Evolutionary conservation across 2,113 vertebrate species (phyloP).

Genomic region (Procavia capensis): DNA sequence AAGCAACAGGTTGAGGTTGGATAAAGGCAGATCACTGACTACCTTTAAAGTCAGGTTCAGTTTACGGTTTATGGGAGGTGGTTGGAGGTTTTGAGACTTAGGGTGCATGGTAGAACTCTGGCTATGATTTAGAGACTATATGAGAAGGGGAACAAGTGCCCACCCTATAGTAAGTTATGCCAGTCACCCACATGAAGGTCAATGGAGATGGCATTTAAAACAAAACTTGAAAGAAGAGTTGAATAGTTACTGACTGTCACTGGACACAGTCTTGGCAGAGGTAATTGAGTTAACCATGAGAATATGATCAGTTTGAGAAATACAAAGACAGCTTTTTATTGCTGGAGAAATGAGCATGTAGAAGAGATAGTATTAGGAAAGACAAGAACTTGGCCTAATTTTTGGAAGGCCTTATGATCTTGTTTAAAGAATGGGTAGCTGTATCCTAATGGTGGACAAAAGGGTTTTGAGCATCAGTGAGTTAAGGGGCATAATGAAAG

Average conservation of each 20-base stretch:
- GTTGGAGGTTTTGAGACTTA: not conserved
- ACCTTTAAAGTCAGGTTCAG: not conserved
- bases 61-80: not conserved
- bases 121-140: not conserved
- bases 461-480: not conserved
- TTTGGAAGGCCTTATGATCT: not conserved
- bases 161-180: rapidly evolving
- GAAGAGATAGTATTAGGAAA: not conserved
- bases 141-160: not conserved
- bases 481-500: not conserved
- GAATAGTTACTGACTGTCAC: not conserved
- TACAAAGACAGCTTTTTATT: not conserved
- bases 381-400: not conserved
- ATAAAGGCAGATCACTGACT: not conserved
- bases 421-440: not conserved
- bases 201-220: not conserved
- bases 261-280: not conserved
- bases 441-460: not conserved
- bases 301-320: not conserved
- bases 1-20: not conserved
- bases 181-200: not conserved
- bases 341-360: not conserved
- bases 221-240: not conserved
- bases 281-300: not conserved
- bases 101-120: rapidly evolving